phyloP scores from a whole-genome alignment of 2,113 vertebrate genomes.

The Barbus barbus region DNA sequence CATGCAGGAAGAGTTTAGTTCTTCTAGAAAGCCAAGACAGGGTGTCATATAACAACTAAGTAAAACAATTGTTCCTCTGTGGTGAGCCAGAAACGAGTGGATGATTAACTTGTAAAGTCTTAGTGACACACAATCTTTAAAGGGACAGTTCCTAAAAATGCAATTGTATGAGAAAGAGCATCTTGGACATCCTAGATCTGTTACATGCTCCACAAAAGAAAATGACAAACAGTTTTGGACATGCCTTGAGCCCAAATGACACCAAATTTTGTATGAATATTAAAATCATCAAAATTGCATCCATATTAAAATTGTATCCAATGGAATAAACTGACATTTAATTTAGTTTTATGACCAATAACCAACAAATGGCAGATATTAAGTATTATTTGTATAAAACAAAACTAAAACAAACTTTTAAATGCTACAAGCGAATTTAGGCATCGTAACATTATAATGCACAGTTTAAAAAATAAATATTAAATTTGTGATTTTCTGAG shows the following conservation, averaged over 20 bases:
- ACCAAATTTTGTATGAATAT: background rate
- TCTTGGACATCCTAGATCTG: too few relatives aligned
- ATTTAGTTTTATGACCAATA: background rate
- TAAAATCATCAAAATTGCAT: too few relatives aligned
- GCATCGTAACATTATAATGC: too few relatives aligned
- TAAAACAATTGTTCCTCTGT: constrained; percentile 43
- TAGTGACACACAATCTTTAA: constrained; percentile 27
- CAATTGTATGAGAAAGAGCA: background rate
- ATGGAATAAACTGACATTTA: background rate
- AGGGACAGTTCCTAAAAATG: background rate
- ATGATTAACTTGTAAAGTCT: constrained; percentile 54
- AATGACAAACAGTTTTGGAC: background rate
- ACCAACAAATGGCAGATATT: background rate
- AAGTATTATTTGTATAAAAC: too few relatives aligned
- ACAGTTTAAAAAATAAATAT: too few relatives aligned
- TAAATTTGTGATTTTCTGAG: background rate
- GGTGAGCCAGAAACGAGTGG: constrained; percentile 26
- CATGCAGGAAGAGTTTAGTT: constrained; percentile 15
- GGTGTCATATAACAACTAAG: constrained; percentile 39
- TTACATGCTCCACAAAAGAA: background rate
- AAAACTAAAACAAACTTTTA: background rate
- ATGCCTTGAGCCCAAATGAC: background rate
- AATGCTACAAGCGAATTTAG: too few relatives aligned
- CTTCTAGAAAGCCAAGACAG: constrained; percentile 12
- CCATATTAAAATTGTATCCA: background rate